Conservation (phyloP, 1,140 invertebrate genomes). For the Bicyclus anynana region DNA sequence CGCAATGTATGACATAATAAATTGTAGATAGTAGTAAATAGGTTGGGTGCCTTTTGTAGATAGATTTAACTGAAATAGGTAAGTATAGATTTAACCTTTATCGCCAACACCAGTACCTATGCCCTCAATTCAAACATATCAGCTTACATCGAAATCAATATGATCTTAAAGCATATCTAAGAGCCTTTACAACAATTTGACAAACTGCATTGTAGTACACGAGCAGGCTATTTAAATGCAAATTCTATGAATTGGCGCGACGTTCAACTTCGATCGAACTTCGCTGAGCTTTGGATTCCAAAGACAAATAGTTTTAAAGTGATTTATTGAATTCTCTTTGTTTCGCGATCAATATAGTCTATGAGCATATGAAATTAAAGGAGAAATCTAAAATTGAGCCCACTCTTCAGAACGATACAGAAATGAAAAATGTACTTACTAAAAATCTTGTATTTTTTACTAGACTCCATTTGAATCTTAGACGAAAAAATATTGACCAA, state of each 20-base stretch:
- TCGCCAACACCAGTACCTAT: no score
- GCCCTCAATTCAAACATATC: not conserved
- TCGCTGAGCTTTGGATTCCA: slow-evolving; percentile 1
- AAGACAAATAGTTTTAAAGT: slow-evolving; percentile 4
- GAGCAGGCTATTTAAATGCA: slow-evolving; percentile 22
- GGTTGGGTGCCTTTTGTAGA: no score
- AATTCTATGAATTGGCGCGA: slow-evolving; percentile 14
- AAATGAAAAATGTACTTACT: no score
- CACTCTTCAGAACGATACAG: no score
- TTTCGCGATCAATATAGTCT: not conserved
- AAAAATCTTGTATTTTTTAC: no score
- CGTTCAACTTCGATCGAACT: slow-evolving; percentile 4
- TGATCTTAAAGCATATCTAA: slow-evolving; percentile 25
- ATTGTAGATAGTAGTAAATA: no score
- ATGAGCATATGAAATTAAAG: not conserved
- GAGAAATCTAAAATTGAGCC: not conserved
- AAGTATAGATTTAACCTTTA: no score
- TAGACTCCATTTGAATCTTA: no score
- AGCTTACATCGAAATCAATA: slow-evolving; percentile 9
- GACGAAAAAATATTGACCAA: no score
- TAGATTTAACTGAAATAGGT: no score
- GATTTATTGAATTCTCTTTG: slow-evolving; percentile 3
- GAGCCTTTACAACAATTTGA: slow-evolving; percentile 27
- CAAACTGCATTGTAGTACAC: slow-evolving; percentile 21
- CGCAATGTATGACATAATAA: no score